phyloP scores from a whole-genome alignment of 2,797 vertebrate species.

The Mus minutoides region DNA sequence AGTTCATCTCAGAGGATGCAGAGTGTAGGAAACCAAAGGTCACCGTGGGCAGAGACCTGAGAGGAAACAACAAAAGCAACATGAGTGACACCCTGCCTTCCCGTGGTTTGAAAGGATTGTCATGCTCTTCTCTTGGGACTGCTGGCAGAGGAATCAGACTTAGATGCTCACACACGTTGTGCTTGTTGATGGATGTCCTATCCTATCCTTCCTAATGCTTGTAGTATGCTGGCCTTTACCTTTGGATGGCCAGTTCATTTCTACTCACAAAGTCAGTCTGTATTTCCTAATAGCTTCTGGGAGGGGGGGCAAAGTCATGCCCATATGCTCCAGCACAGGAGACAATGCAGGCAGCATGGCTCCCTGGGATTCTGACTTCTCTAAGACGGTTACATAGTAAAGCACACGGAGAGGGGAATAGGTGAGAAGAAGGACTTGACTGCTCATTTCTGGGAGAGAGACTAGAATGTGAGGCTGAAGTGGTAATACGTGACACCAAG shows the following conservation, averaged over 20 bases:
- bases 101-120: background rate
- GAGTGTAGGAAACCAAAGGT: background rate
- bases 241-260: too few species aligned
- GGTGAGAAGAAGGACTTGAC: background rate
- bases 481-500: background rate
- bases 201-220: too few species aligned
- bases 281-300: background rate
- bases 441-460: background rate
- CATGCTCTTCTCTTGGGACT: background rate
- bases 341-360: background rate
- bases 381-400: background rate
- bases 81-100: background rate
- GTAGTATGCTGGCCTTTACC: background rate
- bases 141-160: background rate
- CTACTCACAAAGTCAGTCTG: too few species aligned
- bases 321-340: background rate
- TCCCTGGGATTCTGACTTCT: background rate
- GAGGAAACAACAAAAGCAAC: background rate
- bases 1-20: background rate
- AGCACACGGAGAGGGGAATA: background rate
- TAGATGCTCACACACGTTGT: fast-evolving
- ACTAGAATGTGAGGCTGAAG: background rate
- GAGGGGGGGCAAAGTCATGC: too few species aligned
- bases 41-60: background rate
- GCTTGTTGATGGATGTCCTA: too few species aligned